Conservation (phyloP, 1,140 invertebrate genomes). For the Latrodectus geometricus region DNA sequence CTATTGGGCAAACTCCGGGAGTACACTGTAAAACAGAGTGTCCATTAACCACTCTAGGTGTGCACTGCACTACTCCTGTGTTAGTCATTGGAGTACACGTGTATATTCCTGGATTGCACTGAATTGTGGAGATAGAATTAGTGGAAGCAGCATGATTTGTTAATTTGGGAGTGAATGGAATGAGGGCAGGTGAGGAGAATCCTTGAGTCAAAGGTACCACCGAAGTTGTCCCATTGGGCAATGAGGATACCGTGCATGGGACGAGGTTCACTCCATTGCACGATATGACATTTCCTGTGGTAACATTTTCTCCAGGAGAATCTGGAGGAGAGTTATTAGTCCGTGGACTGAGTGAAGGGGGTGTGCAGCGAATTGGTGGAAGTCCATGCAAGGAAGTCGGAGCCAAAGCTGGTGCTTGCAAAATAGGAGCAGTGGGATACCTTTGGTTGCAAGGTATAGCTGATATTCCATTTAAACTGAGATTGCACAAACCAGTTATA, state of each 20-base stretch:
- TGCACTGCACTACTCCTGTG: not conserved
- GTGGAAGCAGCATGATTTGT: not conserved
- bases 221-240: not conserved
- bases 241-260: not conserved
- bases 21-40: constrained; percentile 7
- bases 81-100: not conserved
- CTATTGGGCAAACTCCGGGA: not conserved
- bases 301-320: not conserved
- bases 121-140: not conserved
- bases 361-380: not conserved
- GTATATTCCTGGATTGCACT: constrained; percentile 1
- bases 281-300: not conserved
- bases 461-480: not conserved
- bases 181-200: not conserved
- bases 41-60: constrained; percentile 8
- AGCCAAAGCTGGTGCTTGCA: not conserved
- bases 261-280: constrained; percentile 8
- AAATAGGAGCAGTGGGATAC: not conserved
- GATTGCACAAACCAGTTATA: not conserved
- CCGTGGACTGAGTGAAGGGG: not conserved
- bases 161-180: not conserved
- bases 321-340: not conserved
- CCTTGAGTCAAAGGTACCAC: not conserved
- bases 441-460: constrained; percentile 7
- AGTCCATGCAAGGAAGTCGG: not conserved